Base-by-base conservation (phyloP, 2,888 invertebrate species). In the Petrophora chlorosata region DNA sequence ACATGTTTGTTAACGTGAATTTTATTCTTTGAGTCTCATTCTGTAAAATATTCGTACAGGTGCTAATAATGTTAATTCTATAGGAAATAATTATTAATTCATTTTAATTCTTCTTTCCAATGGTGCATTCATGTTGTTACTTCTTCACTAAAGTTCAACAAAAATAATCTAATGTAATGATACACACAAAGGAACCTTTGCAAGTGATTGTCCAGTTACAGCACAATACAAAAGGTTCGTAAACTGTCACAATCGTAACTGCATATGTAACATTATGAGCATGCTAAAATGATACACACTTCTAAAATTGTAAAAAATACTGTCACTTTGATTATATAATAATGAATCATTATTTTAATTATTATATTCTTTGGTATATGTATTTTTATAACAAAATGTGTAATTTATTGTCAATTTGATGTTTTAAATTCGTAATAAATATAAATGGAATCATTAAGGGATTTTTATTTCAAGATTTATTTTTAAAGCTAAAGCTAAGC, bases 31-130 rank as follows among this genome's bases (percentile, higher is more conserved):
- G 60, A 47, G 61, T 63, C 62, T 59, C 66, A 56, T 34, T 50
- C 23, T 39, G 39, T 50, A 39, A 61, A 53, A 64, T 61, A 66
- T 68, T 62, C 50, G 61, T 64, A 59, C 72, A 67, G 79, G 79
- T 81, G 81, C 81, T 80, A 73, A 64, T 63, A 67, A 61, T 66
- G 46, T 58, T 59, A 65, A 59, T 56, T 61, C 32, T 61, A 52
- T 65, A 61, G 53, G 33, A 46, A 54, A 56, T 50, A 61, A 46
- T 53, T 32, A 33, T 53, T 43, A 46, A 45, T 43, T 35, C 19
- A 29, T 22, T 30, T n/a, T 22, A 5, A 14, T 44, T 33, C 14
- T 48, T 33, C 15, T 30, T 45, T 36, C 44, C n/a, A 13, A 33
- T 12, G 39, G 47, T 52, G 52, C 29, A 35, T 29, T 22, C 0